Conservation (phyloP, 1,140 invertebrate species). For the Elysia chlorotica region DNA sequence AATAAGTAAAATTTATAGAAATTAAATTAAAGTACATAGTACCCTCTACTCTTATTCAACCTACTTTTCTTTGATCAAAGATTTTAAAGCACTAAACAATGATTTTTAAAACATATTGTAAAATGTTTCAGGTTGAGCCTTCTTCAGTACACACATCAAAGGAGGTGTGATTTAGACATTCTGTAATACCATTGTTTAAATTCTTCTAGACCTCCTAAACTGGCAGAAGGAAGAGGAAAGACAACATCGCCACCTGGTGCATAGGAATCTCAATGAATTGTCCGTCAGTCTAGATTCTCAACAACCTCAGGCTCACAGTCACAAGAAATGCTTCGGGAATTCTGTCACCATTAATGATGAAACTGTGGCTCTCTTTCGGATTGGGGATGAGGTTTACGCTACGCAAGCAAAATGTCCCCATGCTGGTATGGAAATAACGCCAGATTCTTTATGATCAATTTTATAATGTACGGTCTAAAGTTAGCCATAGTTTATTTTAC, state of each 20-base stretch:
- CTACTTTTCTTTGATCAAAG: neutral
- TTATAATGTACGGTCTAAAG: too few relatives aligned
- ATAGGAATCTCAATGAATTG: neutral
- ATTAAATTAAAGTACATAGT: too few relatives aligned
- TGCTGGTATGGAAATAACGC: slow-evolving; percentile 7
- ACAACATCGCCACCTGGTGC: neutral
- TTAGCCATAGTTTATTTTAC: too few relatives aligned
- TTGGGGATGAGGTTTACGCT: slow-evolving; percentile 9
- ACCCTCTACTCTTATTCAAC: neutral
- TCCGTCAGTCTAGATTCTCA: neutral
- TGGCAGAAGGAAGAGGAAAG: slow-evolving; percentile 8
- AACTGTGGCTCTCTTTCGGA: slow-evolving; percentile 10
- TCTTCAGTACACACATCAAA: too few relatives aligned
- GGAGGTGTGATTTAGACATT: too few relatives aligned
- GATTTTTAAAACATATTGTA: too few relatives aligned
- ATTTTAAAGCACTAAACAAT: too few relatives aligned
- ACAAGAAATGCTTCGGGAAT: slow-evolving; percentile 16
- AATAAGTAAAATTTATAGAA: too few relatives aligned
- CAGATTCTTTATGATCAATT: too few relatives aligned
- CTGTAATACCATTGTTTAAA: too few relatives aligned
- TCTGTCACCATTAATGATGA: slow-evolving; percentile 4
- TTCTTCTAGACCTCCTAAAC: slow-evolving; percentile 9
- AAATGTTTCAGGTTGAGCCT: neutral
- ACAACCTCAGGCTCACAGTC: neutral
- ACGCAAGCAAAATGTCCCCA: slow-evolving; percentile 17